phyloP scores from a whole-genome alignment of 2,888 invertebrate species.

The Stenodema calcarata region DNA sequence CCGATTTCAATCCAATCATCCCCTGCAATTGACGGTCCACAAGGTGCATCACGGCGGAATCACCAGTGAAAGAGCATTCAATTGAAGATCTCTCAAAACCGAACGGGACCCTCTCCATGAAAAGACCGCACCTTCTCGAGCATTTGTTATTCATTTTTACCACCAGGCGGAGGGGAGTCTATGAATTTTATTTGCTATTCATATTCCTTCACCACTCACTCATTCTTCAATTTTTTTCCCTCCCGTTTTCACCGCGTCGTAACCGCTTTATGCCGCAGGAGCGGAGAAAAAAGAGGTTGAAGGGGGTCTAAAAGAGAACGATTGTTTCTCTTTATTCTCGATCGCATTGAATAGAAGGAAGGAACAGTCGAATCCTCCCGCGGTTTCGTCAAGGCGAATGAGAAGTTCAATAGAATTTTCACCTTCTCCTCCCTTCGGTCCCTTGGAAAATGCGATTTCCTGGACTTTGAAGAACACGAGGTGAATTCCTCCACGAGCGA shows the following conservation, averaged over 20 bases:
- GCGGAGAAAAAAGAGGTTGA: background rate
- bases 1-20: background rate
- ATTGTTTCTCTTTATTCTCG: constrained; percentile 36
- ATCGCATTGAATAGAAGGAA: constrained; percentile 9
- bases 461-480: constrained; percentile 24
- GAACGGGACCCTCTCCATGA: background rate
- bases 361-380: background rate
- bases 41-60: background rate
- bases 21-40: background rate
- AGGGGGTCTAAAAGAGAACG: background rate
- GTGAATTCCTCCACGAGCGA: background rate
- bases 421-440: background rate
- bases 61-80: background rate
- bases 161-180: background rate
- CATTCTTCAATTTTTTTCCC: background rate
- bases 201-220: background rate
- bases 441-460: constrained; percentile 14
- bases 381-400: background rate
- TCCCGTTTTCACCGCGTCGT: background rate
- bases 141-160: background rate
- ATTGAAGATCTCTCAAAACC: background rate
- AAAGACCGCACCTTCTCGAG: background rate
- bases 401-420: constrained; percentile 37
- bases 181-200: constrained; percentile 32
- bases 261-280: background rate